phyloP scores from a whole-genome alignment of 30 jellyfish, hydroid and myxozoan genomes.

The Catostylus mosaicus region DNA sequence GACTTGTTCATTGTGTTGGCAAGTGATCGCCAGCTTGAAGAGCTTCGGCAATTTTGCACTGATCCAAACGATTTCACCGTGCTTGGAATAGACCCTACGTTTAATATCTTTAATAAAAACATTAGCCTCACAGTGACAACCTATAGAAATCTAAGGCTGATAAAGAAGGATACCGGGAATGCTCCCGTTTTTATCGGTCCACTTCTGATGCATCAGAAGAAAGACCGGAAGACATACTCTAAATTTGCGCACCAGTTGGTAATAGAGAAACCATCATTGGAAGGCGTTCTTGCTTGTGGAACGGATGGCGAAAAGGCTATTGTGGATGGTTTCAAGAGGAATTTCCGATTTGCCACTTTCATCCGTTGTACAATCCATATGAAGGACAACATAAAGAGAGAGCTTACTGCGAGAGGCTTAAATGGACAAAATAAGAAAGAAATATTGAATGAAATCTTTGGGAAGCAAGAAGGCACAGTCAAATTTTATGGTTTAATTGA shows the following conservation, averaged over 20 bases:
- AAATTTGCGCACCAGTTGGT: too few species aligned
- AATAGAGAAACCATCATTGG: too few species aligned
- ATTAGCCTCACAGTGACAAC: too few species aligned
- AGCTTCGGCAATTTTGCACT: slow-evolving; percentile 29
- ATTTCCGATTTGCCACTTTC: slow-evolving; percentile 33
- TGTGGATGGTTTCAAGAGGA: neutral
- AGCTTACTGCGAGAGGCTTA: slow-evolving; percentile 13
- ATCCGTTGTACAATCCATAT: slow-evolving; percentile 55
- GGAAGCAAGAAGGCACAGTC: slow-evolving; percentile 18
- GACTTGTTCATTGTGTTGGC: slow-evolving; percentile 38
- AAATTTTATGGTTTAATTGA: too few species aligned
- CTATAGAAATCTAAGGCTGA: slow-evolving; percentile 29
- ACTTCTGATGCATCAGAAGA: slow-evolving; percentile 43
- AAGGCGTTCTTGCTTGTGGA: slow-evolving; percentile 42
- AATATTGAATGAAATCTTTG: slow-evolving; percentile 28
- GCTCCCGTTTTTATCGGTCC: slow-evolving; percentile 66
- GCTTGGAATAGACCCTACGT: too few species aligned
- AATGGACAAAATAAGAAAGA: neutral
- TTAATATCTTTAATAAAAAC: too few species aligned
- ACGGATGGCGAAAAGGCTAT: slow-evolving; percentile 42
- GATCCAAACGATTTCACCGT: neutral
- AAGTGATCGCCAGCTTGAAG: slow-evolving; percentile 39
- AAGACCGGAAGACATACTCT: slow-evolving; percentile 49
- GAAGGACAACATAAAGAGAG: slow-evolving; percentile 44
- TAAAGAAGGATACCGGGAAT: slow-evolving; percentile 1